Conservation (phyloP, 2,888 invertebrate genomes). For the Rhaphigaster nebulosa region DNA sequence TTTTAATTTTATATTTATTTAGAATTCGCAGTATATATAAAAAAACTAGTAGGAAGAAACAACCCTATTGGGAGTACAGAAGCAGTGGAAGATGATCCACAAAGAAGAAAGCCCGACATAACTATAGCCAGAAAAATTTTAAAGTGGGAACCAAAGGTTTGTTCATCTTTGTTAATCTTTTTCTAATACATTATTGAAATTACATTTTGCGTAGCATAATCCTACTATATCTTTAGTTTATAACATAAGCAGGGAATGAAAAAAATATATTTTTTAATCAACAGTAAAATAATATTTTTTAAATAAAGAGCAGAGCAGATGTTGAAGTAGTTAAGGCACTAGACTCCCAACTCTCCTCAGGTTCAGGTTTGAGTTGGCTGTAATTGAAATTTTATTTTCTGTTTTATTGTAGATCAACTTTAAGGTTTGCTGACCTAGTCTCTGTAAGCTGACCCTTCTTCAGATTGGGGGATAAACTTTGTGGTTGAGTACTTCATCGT, state of each 20-base stretch:
- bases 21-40: constrained; percentile 91
- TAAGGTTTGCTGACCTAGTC: too few relatives aligned
- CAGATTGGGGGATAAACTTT: too few relatives aligned
- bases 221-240: not conserved
- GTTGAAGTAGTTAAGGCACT: too few relatives aligned
- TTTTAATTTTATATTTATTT: constrained; percentile 66
- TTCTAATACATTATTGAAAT: not conserved
- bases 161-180: not conserved
- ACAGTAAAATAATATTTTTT: not conserved
- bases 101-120: constrained; percentile 94
- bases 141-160: constrained; percentile 92
- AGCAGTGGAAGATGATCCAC: constrained; percentile 96
- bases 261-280: not conserved
- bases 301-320: too few relatives aligned
- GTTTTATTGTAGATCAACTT: too few relatives aligned
- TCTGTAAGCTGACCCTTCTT: too few relatives aligned
- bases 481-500: too few relatives aligned
- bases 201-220: not conserved
- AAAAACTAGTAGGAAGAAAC: constrained; percentile 85
- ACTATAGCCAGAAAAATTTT: constrained; percentile 85
- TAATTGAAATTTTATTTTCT: too few relatives aligned
- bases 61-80: constrained; percentile 87
- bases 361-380: too few relatives aligned
- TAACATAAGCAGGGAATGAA: not conserved
- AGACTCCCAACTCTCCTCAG: too few relatives aligned